Percentiles rank a stretch among this genome's conserved stretches.
phyloP scores from a whole-genome alignment of 1,140 invertebrate species.

The Drosophila parvula region DNA sequence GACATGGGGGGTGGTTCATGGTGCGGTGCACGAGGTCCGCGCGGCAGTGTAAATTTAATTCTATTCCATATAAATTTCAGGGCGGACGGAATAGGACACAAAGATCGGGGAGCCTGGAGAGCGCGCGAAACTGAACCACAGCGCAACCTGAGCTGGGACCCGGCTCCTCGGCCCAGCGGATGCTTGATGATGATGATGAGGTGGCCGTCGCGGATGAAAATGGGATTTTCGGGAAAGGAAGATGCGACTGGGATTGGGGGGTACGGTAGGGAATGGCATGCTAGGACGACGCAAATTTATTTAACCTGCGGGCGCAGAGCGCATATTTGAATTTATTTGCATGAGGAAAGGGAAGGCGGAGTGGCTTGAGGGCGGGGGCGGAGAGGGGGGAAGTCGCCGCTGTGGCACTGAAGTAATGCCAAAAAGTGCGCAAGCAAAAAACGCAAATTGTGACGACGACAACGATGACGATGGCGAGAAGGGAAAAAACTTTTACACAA shows the following conservation, averaged over 20 bases:
- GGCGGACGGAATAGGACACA: slow-evolving; percentile 21
- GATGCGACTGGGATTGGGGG: background rate
- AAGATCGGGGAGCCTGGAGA: slow-evolving; percentile 9
- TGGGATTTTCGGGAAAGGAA: slow-evolving; percentile 3
- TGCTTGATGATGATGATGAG: slow-evolving; percentile 35
- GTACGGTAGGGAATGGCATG: slow-evolving; percentile 3
- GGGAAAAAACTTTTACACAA: slow-evolving; percentile 63
- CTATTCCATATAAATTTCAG: slow-evolving; percentile 66
- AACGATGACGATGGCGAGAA: slow-evolving; percentile 28
- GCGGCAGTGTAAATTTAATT: slow-evolving; percentile 69
- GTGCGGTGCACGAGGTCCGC: background rate
- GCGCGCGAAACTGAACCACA: background rate
- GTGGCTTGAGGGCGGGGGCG: too few species aligned
- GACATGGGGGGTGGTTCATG: background rate
- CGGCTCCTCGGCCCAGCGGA: slow-evolving; percentile 21
- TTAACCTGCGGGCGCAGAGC: slow-evolving; percentile 75
- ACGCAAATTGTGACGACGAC: slow-evolving; percentile 62
- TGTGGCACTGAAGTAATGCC: slow-evolving; percentile 70
- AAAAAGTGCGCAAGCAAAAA: slow-evolving; percentile 68
- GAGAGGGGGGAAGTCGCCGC: slow-evolving; percentile 26
- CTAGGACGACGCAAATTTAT: slow-evolving; percentile 66
- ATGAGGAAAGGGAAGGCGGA: slow-evolving; percentile 12
- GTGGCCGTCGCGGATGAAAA: background rate
- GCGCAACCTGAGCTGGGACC: slow-evolving; percentile 38
- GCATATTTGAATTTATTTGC: slow-evolving; percentile 80